phyloP scores from a whole-genome alignment of 2,113 vertebrate genomes.

The Paradisaea rubra region DNA sequence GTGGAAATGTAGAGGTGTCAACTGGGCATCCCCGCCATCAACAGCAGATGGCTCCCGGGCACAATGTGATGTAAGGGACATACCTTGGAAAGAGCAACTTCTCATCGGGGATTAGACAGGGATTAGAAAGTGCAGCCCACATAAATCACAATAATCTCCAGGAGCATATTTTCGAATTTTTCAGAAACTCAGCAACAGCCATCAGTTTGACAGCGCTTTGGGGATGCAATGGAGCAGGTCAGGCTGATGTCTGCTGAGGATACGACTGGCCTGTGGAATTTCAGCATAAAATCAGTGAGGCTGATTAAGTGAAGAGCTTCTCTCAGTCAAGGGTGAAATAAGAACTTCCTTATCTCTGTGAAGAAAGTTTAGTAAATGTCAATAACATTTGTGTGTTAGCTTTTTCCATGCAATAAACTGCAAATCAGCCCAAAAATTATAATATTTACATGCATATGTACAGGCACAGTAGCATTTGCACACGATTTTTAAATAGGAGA shows the following conservation, averaged over 20 bases:
- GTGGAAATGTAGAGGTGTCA: not conserved
- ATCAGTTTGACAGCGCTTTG: not conserved
- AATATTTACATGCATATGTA: not conserved
- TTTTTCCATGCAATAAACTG: not conserved
- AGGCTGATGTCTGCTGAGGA: not conserved
- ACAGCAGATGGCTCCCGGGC: rapidly evolving
- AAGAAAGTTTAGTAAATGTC: not conserved
- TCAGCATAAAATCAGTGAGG: not conserved
- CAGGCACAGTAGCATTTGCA: not conserved
- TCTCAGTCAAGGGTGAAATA: not conserved
- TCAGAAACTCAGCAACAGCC: not conserved
- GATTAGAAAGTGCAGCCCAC: not conserved
- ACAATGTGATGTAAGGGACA: rapidly evolving
- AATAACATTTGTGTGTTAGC: not conserved
- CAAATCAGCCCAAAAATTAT: not conserved
- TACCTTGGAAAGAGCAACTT: not conserved
- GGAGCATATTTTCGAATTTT: not conserved
- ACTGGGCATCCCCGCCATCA: not conserved
- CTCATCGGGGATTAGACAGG: not conserved
- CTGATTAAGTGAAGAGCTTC: not conserved
- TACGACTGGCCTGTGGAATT: not conserved
- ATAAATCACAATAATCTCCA: not conserved
- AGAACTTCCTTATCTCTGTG: not conserved
- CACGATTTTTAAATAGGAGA: not conserved
- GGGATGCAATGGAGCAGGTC: not conserved